These are phyloP conservation scores for Solenopsis fugax DNA, from an alignment of 1,140 invertebrate genomes.

Conservation along the genomic window DNA sequence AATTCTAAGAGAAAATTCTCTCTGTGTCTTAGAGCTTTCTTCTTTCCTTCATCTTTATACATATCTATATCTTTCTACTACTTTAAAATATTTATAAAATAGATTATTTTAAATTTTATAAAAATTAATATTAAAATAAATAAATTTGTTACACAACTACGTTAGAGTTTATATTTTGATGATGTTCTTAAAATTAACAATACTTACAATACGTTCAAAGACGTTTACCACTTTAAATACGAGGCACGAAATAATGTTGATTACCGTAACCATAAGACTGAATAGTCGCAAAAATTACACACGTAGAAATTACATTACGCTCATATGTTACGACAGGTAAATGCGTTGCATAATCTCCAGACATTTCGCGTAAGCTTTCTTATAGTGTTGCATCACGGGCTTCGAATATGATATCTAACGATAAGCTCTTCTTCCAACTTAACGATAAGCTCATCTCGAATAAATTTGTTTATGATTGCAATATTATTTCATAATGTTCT, in stretches of 20 bases:
- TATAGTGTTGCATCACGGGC: not conserved
- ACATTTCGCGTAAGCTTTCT: not conserved
- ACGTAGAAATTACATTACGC: not conserved
- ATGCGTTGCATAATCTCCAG: not conserved
- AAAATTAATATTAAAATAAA: too few species aligned
- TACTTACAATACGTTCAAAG: not conserved
- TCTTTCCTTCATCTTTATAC: too few species aligned
- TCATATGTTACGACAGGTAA: not conserved
- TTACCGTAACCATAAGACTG: not conserved
- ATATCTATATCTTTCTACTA: too few species aligned
- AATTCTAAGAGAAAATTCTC: too few species aligned
- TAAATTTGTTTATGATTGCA: not conserved
- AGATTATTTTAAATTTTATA: too few species aligned
- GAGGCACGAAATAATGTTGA: not conserved
- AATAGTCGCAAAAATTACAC: not conserved
- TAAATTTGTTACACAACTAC: too few species aligned
- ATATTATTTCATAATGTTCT: slow-evolving; percentile 24
- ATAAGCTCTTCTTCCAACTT: not conserved
- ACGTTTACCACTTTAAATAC: not conserved
- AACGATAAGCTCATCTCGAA: slow-evolving; percentile 5
- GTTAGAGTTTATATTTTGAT: too few species aligned
- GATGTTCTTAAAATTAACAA: not conserved
- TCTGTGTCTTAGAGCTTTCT: too few species aligned
- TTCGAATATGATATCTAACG: not conserved
- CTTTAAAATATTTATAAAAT: too few species aligned